phyloP scores from a whole-genome alignment of 1,140 invertebrate species.

The Aphaenogaster rudis region DNA sequence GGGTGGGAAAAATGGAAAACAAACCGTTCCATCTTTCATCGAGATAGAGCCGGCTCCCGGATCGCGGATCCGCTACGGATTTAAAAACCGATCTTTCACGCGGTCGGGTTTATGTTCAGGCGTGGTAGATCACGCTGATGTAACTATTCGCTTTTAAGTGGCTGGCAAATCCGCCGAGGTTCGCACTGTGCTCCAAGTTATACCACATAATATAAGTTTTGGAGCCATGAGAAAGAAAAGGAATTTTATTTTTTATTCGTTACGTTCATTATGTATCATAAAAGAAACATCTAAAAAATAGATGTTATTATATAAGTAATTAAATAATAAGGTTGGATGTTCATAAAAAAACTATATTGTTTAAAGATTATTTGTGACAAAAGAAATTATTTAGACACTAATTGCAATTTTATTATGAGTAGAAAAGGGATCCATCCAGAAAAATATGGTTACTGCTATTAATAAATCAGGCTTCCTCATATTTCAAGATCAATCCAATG shows the following conservation, averaged over 20 bases:
- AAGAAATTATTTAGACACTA: neutral
- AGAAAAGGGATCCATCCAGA: neutral
- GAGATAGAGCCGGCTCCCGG: conserved; percentile 13
- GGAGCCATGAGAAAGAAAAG: neutral
- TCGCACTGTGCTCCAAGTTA: conserved; percentile 46
- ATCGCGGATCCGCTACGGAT: conserved; percentile 29
- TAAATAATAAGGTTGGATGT: neutral
- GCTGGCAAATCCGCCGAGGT: conserved; percentile 49
- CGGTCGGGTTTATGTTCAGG: conserved; percentile 53
- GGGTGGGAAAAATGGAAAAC: conserved; percentile 35
- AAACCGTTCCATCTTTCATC: conserved; percentile 13
- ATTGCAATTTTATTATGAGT: neutral
- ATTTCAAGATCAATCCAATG: neutral
- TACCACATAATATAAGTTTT: neutral
- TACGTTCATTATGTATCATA: neutral
- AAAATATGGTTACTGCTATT: neutral
- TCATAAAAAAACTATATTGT: neutral
- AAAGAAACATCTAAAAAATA: neutral
- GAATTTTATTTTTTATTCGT: neutral
- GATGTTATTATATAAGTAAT: neutral
- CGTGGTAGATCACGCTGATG: conserved; percentile 63
- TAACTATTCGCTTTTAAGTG: conserved; percentile 45
- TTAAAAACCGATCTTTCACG: conserved; percentile 32
- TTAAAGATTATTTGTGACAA: neutral
- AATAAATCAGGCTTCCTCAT: neutral